phyloP scores from a whole-genome alignment of 2,888 invertebrate species.

The Meiosimyza decipiens region DNA sequence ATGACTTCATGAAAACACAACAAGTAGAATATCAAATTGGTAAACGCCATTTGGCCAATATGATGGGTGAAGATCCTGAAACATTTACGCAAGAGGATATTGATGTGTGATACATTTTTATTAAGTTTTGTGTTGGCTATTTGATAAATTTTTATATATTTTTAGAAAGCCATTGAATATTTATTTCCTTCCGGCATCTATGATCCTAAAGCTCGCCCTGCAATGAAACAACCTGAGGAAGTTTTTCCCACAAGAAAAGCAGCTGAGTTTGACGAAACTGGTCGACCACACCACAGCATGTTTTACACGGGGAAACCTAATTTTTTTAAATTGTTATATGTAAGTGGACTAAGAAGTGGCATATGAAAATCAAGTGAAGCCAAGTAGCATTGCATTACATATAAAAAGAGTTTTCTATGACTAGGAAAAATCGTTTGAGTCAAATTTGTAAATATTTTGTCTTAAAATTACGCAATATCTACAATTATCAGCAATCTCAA shows the following conservation, averaged over 20 bases:
- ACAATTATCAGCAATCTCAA: too few relatives aligned
- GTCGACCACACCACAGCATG: constrained; percentile 89
- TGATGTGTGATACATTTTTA: constrained; percentile 72
- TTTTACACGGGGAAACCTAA: constrained; percentile 93
- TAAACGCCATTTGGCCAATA: constrained; percentile 95
- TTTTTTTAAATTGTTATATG: constrained; percentile 85
- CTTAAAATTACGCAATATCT: too few relatives aligned
- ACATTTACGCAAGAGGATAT: constrained; percentile 88
- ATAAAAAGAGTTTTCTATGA: background rate
- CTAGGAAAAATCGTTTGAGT: background rate
- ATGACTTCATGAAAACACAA: constrained; percentile 85
- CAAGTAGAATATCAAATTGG: constrained; percentile 88
- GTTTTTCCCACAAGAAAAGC: constrained; percentile 86
- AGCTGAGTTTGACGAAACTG: constrained; percentile 90
- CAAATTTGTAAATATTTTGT: background rate
- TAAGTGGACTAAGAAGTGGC: constrained; percentile 65
- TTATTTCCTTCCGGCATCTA: constrained; percentile 95
- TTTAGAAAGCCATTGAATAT: constrained; percentile 87
- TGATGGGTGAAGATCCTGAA: constrained; percentile 96
- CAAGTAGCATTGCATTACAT: too few relatives aligned
- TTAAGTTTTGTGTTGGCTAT: background rate
- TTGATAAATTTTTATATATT: background rate
- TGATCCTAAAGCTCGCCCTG: constrained; percentile 85
- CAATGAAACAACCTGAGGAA: constrained; percentile 90
- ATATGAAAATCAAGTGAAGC: too few relatives aligned